Conservation (phyloP, 2,888 invertebrate genomes). For the Melinaea menophilus region DNA sequence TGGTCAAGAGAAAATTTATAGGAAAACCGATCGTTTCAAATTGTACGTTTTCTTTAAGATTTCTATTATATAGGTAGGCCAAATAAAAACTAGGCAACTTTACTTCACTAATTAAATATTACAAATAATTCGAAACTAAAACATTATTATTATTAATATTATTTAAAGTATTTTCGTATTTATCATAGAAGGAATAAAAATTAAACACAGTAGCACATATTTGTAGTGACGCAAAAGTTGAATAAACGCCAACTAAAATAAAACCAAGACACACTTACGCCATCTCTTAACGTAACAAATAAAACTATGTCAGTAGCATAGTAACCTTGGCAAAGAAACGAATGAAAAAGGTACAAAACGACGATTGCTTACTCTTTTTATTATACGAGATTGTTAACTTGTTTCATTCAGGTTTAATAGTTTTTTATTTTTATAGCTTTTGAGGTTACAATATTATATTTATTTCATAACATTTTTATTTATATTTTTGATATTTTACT, state of each 20-base stretch:
- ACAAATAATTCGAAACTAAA: too few relatives aligned
- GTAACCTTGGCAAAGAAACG: slow-evolving; percentile 53
- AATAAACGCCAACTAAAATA: slow-evolving; percentile 25
- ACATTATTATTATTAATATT: too few relatives aligned
- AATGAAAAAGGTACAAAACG: slow-evolving; percentile 25
- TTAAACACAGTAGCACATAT: background rate
- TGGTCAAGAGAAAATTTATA: slow-evolving; percentile 8
- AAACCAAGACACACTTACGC: slow-evolving; percentile 43
- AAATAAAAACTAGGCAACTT: too few relatives aligned
- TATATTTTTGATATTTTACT: too few relatives aligned
- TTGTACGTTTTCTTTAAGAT: background rate
- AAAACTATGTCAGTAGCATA: slow-evolving; percentile 25
- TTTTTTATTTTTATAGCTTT: too few relatives aligned
- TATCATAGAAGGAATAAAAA: background rate
- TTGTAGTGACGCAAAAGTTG: slow-evolving; percentile 4
- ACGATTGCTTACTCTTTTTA: slow-evolving; percentile 11
- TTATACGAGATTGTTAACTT: background rate
- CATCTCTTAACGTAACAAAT: slow-evolving; percentile 54
- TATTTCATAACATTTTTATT: too few relatives aligned
- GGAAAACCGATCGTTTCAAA: slow-evolving; percentile 1
- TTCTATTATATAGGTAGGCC: background rate
- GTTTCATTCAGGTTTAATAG: background rate
- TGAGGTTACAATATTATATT: too few relatives aligned
- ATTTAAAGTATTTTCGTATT: too few relatives aligned
- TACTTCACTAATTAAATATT: too few relatives aligned